Evolutionary conservation across 1,140 invertebrate species (phyloP).

Genomic region (Zaprionus ghesquierei): DNA sequence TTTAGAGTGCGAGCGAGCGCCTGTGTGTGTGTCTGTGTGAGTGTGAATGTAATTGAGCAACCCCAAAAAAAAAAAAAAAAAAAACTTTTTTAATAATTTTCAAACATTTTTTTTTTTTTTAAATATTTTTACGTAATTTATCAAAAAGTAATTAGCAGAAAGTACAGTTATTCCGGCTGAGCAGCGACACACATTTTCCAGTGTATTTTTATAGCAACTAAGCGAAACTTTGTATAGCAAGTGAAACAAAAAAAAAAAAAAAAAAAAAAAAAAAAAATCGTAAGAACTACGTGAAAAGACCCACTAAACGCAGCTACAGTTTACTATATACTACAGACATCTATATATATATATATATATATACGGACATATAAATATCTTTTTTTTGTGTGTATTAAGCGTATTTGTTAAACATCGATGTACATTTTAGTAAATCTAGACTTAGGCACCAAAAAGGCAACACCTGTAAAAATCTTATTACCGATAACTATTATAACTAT

Average conservation of each 20-base stretch:
- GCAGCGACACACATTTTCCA: constrained; percentile 66
- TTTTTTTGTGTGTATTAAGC: constrained; percentile 42
- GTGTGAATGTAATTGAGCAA: background rate
- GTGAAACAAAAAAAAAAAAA: constrained; percentile 16
- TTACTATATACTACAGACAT: constrained; percentile 32
- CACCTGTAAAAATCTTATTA: constrained; percentile 50
- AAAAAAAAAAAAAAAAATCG: constrained; percentile 25
- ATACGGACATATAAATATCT: constrained; percentile 7
- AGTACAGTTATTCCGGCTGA: constrained; percentile 10
- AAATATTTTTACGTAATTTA: constrained; percentile 42
- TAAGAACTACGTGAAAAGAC: constrained; percentile 12
- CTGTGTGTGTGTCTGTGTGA: background rate
- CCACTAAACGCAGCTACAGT: constrained; percentile 45
- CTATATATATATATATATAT: constrained; percentile 17
- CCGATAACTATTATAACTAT: constrained; percentile 23
- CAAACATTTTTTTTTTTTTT: constrained; percentile 48
- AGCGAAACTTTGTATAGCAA: constrained; percentile 48
- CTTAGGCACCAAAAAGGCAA: constrained; percentile 46
- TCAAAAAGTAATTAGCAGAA: constrained; percentile 13
- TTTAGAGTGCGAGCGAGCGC: too few relatives aligned
- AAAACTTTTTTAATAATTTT: constrained; percentile 15
- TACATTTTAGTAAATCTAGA: constrained; percentile 52
- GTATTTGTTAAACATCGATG: constrained; percentile 53
- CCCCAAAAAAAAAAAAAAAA: background rate
- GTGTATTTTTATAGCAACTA: constrained; percentile 69